A percentile compares a stretch with the other conserved stretches of the same genome.
Evolutionary conservation across 2,888 invertebrate genomes (phyloP).

Genomic region (Chaetogeoica ovagalla): DNA sequence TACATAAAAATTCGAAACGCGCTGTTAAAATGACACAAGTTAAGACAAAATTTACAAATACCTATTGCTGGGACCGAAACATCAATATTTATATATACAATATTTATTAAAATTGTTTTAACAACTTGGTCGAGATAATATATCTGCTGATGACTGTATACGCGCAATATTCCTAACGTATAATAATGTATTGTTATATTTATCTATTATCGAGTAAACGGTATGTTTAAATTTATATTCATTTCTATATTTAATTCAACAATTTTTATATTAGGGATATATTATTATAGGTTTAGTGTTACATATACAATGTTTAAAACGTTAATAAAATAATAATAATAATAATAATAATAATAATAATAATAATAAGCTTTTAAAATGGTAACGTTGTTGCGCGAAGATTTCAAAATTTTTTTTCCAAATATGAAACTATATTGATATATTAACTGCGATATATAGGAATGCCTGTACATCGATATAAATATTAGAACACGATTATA

Average conservation of each 20-base stretch:
- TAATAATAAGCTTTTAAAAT: slow-evolving; percentile 13
- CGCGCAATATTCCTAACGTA: not conserved
- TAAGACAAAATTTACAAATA: too few species aligned
- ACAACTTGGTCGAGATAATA: too few species aligned
- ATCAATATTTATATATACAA: too few species aligned
- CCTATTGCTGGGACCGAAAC: too few species aligned
- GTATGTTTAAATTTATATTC: slow-evolving; percentile 17
- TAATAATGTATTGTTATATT: not conserved
- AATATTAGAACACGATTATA: not conserved
- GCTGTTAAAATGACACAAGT: too few species aligned
- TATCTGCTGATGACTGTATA: not conserved
- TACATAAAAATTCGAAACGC: too few species aligned
- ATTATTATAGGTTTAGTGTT: not conserved
- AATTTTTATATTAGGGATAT: slow-evolving; percentile 1
- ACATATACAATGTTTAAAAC: not conserved
- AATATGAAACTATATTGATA: slow-evolving; percentile 6
- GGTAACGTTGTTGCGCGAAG: not conserved
- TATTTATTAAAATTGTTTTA: too few species aligned
- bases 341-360: not conserved
- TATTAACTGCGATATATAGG: not conserved
- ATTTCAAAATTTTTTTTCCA: not conserved
- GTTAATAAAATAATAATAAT: too few species aligned
- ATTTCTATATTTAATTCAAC: slow-evolving; percentile 7
- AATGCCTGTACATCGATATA: too few species aligned
- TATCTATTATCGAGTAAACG: not conserved